Evolutionary conservation across 2,113 vertebrate genomes (phyloP).

Genomic region (Hippolais icterina): DNA sequence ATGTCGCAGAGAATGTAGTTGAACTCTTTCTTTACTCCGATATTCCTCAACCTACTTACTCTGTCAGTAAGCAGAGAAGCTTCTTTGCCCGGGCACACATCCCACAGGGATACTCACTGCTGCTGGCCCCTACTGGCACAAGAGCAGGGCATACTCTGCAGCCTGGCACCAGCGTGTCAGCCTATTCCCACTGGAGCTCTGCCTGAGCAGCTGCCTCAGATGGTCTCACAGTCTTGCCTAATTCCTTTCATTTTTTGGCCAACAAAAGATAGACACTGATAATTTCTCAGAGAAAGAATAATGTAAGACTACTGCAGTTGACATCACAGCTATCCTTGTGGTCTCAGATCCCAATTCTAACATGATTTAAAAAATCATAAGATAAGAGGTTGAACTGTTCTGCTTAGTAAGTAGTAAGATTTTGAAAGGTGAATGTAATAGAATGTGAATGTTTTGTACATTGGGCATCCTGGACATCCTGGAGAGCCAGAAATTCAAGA

Average conservation of each 20-base stretch:
- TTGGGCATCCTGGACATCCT: neutral
- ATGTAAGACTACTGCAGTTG: neutral
- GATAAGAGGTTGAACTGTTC: neutral
- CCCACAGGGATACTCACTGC: rapidly evolving
- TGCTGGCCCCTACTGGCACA: neutral
- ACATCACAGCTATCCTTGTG: neutral
- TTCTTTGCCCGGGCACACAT: rapidly evolving
- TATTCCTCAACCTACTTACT: neutral
- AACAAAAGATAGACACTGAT: neutral
- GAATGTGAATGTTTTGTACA: neutral
- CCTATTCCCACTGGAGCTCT: neutral
- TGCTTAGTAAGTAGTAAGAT: neutral
- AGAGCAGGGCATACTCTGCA: neutral
- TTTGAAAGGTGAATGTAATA: neutral
- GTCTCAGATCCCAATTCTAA: neutral
- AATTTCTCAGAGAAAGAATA: neutral
- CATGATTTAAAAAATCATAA: rapidly evolving
- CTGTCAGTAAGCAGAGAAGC: neutral
- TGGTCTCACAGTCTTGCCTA: neutral
- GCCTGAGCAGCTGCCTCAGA: neutral
- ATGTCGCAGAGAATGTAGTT: neutral
- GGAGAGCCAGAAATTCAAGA: neutral
- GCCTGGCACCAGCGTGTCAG: neutral
- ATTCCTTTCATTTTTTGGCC: neutral
- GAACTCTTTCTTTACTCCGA: rapidly evolving